Evolutionary conservation across 2,797 vertebrate species (phyloP), one percentile per base, ranked within the genome.

Genomic region (Galago senegalensis): DNA sequence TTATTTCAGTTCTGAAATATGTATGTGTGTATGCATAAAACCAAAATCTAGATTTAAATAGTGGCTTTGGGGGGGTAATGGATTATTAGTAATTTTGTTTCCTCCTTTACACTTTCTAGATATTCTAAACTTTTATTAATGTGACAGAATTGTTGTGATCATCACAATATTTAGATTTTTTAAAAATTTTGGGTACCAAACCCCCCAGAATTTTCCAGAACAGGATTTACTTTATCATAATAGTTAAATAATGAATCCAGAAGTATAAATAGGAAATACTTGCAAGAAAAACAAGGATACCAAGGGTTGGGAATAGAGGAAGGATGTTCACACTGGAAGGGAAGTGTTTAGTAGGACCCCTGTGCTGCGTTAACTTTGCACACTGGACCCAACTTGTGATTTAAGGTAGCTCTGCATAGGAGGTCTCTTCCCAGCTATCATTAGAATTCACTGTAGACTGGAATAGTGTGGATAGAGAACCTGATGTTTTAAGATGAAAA

Each of bases 41-140:
- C 21, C 27, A 93, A 93, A 92, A 80, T 69, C 21, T 82, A 89
- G 82, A 92, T 58, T 67, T 73, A 91, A 95, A 91, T 37, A 76
- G n/a, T 58, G 37, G 2, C 13, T 93, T 94, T 88, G 43, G 70
- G 23, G 43, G 77, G 23, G 1, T 49, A n/a, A 85, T 58, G 7
- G 2, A 2, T 95, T 87, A 80, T 37, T 16, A 23, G 9, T 84
- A 73, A 73, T 87, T 73, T 80, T 73, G 7, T 46, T 76, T 91
- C n/a, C 27, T 91, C n/a, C 29, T 69, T 93, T 89, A 72, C 4
- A 21, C 4, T 87, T 83, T 79, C 40, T 63, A 87, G 67, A 70
- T 72, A 92, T 23, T 61, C 82, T 76, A 34, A 91, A 84, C 60
- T 80, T 95, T 29, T 90, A 6, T 56, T 88, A 34, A 85, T 94